Evolutionary conservation across 2,888 invertebrate species (phyloP), one percentile per base, ranked within the genome.

Genomic region (Drosophila anomelani): DNA sequence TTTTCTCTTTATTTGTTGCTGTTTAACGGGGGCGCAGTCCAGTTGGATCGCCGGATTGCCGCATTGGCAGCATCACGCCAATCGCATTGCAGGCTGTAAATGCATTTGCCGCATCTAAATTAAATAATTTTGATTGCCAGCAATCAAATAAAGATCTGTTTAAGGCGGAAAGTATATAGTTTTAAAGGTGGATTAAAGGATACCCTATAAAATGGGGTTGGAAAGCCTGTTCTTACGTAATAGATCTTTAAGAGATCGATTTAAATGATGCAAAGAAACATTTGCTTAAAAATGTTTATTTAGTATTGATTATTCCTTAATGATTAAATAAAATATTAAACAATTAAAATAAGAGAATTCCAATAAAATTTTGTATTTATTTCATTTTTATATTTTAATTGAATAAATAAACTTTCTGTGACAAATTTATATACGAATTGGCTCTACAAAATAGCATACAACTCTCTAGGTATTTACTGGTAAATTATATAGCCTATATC

Each of bases 31-130:
- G 76, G 74, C 66, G 76, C 80, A 64, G 64, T 41, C 58, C 26
- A 49, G 47, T 38, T 44, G 54, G 54, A 54, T 49, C 13, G 20
- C 38, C 54, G 26, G 51, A 56, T 58, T 76, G 85, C 82, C 81
- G 79, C 81, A 81, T 81, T 83, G 56, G 58, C 81, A 80, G 80
- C 82, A 80, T 85, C 83, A 77, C 54, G 74, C 70, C 55, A 68
- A 80, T 68, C 63, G 59, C 61, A 41, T 43, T 13, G 51, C 61
- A 47, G 61, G 12, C 56, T n/a, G 34, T 51, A 66, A 79, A 79
- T 79, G 71, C 73, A 81, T 79, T 77, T 67, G 84, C 75, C 74
- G 72, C 78, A 81, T 81, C 73, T 72, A 72, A 83, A 81, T 79
- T 78, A 69, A 79, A 78, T 79, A 78, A 83, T 76, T 81, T 85